These are phyloP conservation scores for Palythoa caribaeorum DNA, from an alignment of 92 coral and sea anemone species.

Conservation along the genomic window DNA sequence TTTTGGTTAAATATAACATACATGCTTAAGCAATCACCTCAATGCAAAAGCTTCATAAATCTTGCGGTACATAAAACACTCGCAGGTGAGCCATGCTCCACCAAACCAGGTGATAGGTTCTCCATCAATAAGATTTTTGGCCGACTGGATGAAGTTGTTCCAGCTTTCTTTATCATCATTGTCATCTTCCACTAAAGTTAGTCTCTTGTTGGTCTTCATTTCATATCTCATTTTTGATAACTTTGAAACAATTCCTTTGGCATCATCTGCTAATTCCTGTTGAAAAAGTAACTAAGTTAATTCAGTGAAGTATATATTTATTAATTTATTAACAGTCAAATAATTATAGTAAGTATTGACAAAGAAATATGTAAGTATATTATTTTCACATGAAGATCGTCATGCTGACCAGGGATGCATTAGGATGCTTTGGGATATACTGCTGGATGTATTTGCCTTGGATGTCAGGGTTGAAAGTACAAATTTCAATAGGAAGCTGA, in stretches of 20 bases:
- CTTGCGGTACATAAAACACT: conserved; percentile 94
- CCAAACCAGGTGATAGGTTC: conserved; percentile 73
- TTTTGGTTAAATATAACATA: not conserved
- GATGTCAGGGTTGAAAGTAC: too few relatives aligned
- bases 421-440: too few relatives aligned
- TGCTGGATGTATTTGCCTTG: too few relatives aligned
- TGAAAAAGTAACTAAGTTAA: not conserved
- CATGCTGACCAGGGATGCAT: too few relatives aligned
- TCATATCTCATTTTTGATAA: conserved; percentile 90
- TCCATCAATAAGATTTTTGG: conserved; percentile 74
- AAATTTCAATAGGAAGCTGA: too few relatives aligned
- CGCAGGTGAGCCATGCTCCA: conserved; percentile 93
- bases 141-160: conserved; percentile 75
- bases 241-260: conserved; percentile 76
- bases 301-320: not conserved
- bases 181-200: conserved; percentile 72
- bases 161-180: conserved; percentile 74
- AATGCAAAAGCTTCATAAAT: conserved; percentile 86
- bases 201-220: conserved; percentile 85
- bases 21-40: conserved; percentile 59
- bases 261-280: conserved; percentile 87
- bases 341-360: too few relatives aligned
- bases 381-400: too few relatives aligned
- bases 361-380: too few relatives aligned
- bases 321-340: too few relatives aligned